Conservation (phyloP, 2,797 vertebrate genomes). For the Ctenosaura bakeri region DNA sequence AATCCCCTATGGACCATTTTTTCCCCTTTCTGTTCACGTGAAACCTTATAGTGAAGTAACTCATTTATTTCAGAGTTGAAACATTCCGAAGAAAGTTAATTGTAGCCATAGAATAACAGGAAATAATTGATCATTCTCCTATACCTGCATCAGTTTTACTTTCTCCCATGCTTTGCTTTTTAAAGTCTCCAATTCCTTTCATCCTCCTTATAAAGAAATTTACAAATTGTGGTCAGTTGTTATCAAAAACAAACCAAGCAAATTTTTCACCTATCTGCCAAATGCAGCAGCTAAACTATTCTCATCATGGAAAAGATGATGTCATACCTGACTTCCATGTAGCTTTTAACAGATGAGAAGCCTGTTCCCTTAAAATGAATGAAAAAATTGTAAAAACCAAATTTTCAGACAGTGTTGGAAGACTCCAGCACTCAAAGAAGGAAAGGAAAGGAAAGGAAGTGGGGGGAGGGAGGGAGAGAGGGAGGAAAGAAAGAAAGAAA, state of each 20-base stretch:
- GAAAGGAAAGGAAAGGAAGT: too few relatives aligned
- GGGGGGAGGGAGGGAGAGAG: too few relatives aligned
- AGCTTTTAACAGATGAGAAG: not conserved
- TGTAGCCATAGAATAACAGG: not conserved
- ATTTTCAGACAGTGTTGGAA: too few relatives aligned
- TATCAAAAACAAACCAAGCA: not conserved
- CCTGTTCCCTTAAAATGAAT: too few relatives aligned
- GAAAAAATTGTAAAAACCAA: too few relatives aligned
- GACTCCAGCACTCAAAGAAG: too few relatives aligned
- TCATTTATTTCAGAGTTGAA: not conserved
- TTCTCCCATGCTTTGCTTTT: not conserved
- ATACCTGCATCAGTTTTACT: not conserved
- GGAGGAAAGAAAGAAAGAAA: too few relatives aligned
- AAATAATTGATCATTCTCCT: not conserved
- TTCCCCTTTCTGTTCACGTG: not conserved
- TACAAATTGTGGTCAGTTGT: not conserved
- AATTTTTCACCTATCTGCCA: not conserved
- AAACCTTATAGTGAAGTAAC: not conserved
- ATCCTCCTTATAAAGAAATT: not conserved
- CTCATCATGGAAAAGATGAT: not conserved
- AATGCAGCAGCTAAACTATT: not conserved
- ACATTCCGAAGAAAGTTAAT: not conserved
- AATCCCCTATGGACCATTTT: not conserved
- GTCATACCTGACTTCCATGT: not conserved
- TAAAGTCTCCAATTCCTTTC: not conserved